Conservation (phyloP, 2,797 vertebrate species). For the Artibeus jamaicensis region DNA sequence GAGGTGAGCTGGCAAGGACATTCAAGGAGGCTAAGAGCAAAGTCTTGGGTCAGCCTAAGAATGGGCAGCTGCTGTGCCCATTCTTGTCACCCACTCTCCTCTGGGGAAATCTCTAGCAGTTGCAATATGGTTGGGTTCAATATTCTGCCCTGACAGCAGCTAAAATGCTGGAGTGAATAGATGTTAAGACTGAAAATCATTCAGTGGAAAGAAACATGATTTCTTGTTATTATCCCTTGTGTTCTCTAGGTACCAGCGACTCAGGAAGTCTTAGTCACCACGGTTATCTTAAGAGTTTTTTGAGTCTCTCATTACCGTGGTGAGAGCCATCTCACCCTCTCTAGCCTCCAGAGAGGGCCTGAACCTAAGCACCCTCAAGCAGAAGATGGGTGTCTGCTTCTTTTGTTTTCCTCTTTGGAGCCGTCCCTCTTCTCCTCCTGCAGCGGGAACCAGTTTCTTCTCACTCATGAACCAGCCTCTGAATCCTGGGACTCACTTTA, state of each 20-base stretch:
- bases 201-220: neutral
- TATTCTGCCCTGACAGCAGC: slow-evolving; percentile 57
- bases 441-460: neutral
- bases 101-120: slow-evolving; percentile 40
- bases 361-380: neutral
- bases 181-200: neutral
- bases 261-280: neutral
- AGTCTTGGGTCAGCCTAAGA: neutral
- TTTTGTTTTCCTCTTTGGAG: neutral
- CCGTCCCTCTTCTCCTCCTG: neutral
- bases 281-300: neutral
- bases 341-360: neutral
- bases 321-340: neutral
- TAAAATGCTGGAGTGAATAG: slow-evolving; percentile 42
- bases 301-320: neutral
- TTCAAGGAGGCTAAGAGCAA: neutral
- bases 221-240: neutral
- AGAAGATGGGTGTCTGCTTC: neutral
- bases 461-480: neutral
- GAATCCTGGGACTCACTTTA: neutral
- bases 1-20: neutral
- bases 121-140: slow-evolving; percentile 24
- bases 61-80: neutral
- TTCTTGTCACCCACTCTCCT: neutral
- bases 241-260: neutral